Base-by-base conservation (phyloP, 2,113 vertebrate species). In the Prochilodus magdalenae region DNA sequence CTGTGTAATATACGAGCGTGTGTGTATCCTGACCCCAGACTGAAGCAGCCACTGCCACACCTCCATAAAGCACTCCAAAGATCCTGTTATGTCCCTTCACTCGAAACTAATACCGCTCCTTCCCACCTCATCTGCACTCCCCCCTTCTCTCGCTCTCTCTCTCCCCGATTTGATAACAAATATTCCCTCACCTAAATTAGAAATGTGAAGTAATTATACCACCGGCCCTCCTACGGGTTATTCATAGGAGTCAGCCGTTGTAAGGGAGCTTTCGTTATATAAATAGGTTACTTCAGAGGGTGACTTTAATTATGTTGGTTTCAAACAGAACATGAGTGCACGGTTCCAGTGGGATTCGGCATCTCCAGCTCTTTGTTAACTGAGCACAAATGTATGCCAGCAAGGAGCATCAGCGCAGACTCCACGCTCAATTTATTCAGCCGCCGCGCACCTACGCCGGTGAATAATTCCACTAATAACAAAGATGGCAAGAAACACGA, bases 271-370 rank as follows among this genome's bases (percentile, higher is more conserved):
- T 93, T 93, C 91, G 89, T 90, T 93, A 90, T 92, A 93, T 90
- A 93, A 93, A 93, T 90, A 90, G 91, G 90, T 91, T 93, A 93
- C 90, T 93, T 93, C 88, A 91, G 91, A 91, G 91, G 91, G 90
- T 86, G 93, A 90, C 90, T 94, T 93, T 94, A 95, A 95, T 95
- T 94, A 94, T 89, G 81, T 89, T 80, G 88, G 92, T 93, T 92
- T 94, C 91, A 92, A 94, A 93, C 90, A 94, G 92, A 94, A 94
- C 93, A 94, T 91, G 90, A 92, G 92, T 94, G 87, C 92, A 93
- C 84, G 91, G 92, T 93, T 93, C 93, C 92, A 74, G 86, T 73
- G 91, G 93, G 93, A 94, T 93, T 93, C 92, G 88, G 90, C 77
- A 80, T 91, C 90, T 90, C 86, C 86, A 73, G 89, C 89, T 85